Percentiles rank a stretch among this genome's conserved stretches.
These are phyloP conservation scores for Labeo catla DNA, from an alignment of 2,113 vertebrate genomes.

Conservation along the genomic window DNA sequence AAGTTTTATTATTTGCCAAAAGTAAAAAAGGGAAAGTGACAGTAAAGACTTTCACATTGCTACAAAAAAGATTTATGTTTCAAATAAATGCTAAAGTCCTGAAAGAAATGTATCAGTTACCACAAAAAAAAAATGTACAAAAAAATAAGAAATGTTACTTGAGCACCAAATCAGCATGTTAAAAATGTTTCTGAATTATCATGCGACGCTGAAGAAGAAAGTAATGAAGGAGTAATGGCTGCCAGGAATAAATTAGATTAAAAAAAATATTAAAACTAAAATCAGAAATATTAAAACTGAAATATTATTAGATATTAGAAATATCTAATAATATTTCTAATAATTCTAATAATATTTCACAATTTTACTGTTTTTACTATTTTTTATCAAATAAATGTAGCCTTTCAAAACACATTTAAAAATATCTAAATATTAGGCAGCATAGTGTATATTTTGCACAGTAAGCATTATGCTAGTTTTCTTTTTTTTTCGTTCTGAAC, in stretches of 20 bases:
- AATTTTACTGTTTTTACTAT: not conserved
- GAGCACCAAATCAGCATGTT: not conserved
- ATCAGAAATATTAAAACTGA: not conserved
- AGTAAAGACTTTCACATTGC: not conserved
- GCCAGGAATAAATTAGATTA: not conserved
- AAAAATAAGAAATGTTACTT: not conserved
- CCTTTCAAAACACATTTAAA: not conserved
- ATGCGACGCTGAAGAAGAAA: not conserved
- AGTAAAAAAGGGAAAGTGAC: no score
- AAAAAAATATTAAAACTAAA: not conserved
- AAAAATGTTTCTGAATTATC: not conserved
- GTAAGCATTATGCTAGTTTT: not conserved
- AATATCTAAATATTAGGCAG: not conserved
- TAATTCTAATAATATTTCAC: not conserved
- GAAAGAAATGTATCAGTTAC: not conserved
- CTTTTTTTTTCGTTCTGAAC: not conserved
- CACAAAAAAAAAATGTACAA: no score
- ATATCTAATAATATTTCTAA: no score
- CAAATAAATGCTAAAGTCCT: not conserved
- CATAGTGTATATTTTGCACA: not conserved
- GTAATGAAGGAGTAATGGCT: not conserved
- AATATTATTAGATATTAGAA: no score
- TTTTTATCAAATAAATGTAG: not conserved
- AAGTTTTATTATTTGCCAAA: not conserved
- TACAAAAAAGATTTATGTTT: not conserved